phyloP scores from a whole-genome alignment of 92 coral and sea anemone species.

The Meandrina meandrites region DNA sequence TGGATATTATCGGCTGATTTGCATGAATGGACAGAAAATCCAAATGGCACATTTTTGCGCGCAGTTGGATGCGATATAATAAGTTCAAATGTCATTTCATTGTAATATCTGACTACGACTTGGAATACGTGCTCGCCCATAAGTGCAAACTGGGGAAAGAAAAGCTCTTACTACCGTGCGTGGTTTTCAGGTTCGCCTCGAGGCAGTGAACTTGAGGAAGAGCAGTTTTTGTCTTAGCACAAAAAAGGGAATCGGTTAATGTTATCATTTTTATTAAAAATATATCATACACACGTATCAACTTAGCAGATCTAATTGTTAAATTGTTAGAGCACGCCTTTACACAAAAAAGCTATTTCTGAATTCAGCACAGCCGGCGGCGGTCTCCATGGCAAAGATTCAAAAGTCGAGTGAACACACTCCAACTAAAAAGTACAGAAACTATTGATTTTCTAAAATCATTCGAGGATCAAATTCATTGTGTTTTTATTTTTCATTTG shows the following conservation, averaged over 20 bases:
- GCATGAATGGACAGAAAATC: not conserved
- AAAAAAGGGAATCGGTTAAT: not conserved
- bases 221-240: not conserved
- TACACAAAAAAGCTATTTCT: no score
- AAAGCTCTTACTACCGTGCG: no score
- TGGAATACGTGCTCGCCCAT: no score
- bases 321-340: no score
- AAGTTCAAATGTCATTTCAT: not conserved
- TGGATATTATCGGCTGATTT: not conserved
- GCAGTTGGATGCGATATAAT: not conserved
- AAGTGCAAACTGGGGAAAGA: no score
- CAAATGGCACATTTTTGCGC: not conserved
- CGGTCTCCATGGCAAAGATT: no score
- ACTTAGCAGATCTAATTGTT: no score
- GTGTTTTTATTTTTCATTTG: no score
- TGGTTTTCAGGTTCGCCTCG: not conserved
- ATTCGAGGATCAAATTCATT: not conserved
- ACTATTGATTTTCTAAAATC: not conserved
- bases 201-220: not conserved
- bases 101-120: no score
- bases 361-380: no score
- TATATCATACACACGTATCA: not conserved
- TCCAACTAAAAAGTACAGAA: not conserved
- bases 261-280: slow-evolving; percentile 1
- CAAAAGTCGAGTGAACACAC: not conserved